These are phyloP conservation scores for Gymnosoma rotundatum DNA, from an alignment of 2,888 invertebrate species.

Conservation along the genomic window DNA sequence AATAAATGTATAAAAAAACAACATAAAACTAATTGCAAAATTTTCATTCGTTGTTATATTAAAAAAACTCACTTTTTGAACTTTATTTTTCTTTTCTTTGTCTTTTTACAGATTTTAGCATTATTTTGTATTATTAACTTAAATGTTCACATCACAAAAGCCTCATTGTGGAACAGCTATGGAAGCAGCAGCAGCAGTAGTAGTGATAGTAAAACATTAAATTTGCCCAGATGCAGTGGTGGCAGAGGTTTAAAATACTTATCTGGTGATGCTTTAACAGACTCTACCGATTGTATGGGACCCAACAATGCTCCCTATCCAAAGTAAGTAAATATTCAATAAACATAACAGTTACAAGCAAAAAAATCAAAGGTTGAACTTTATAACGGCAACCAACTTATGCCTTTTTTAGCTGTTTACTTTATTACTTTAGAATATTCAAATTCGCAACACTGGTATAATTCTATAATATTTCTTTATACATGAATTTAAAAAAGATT, in stretches of 20 bases:
- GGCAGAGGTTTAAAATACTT: slow-evolving; percentile 90
- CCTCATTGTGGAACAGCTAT: slow-evolving; percentile 79
- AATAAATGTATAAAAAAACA: slow-evolving; percentile 15
- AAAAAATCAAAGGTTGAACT: too few species aligned
- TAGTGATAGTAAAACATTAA: slow-evolving; percentile 72
- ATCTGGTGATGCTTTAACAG: slow-evolving; percentile 93
- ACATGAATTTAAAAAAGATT: too few species aligned
- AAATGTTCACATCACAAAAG: slow-evolving; percentile 73
- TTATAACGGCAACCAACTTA: too few species aligned
- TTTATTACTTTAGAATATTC: too few species aligned
- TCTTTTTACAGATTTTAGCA: slow-evolving; percentile 77
- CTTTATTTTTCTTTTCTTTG: slow-evolving; percentile 13
- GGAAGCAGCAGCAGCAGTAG: slow-evolving; percentile 66
- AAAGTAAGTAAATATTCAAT: slow-evolving; percentile 83
- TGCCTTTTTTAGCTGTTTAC: too few species aligned
- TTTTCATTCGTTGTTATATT: slow-evolving; percentile 33
- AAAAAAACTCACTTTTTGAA: background rate
- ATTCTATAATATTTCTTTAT: too few species aligned
- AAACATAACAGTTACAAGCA: too few species aligned
- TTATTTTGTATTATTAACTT: slow-evolving; percentile 76
- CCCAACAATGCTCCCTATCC: slow-evolving; percentile 93
- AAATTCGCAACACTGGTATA: too few species aligned
- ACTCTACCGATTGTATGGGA: slow-evolving; percentile 89
- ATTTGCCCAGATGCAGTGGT: slow-evolving; percentile 82
- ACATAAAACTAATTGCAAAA: slow-evolving; percentile 40